Percentiles rank a stretch among this genome's conserved stretches.
phyloP scores from a whole-genome alignment of 2,797 vertebrate species.

The Xenops minutus region DNA sequence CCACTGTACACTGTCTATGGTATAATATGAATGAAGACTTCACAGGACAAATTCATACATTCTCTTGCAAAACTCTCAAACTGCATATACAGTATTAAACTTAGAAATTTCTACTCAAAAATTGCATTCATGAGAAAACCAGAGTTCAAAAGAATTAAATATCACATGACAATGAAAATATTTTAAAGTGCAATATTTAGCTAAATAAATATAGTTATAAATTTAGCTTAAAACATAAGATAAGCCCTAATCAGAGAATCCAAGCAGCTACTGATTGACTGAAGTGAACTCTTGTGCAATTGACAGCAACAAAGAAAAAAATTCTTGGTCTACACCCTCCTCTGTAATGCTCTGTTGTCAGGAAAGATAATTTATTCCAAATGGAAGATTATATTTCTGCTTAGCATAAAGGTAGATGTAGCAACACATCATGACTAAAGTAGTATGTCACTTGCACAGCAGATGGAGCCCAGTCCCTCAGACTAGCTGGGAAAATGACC shows the following conservation, averaged over 20 bases:
- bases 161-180: not conserved
- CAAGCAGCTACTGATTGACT: not conserved
- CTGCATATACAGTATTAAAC: not conserved
- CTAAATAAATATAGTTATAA: not conserved
- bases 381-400: not conserved
- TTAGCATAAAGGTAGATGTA: not conserved
- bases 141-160: not conserved
- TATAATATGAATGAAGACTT: not conserved
- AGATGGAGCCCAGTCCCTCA: conserved; percentile 1
- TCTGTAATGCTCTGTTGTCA: not conserved
- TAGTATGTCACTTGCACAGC: not conserved
- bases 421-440: not conserved
- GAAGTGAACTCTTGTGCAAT: not conserved
- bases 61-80: not conserved
- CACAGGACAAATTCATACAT: not conserved
- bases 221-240: not conserved
- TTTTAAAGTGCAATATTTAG: not conserved
- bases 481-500: not conserved
- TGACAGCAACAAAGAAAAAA: not conserved
- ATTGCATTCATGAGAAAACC: not conserved
- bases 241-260: not conserved
- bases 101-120: not conserved
- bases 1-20: not conserved
- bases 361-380: not conserved
- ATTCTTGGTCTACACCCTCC: not conserved